Base-by-base conservation (phyloP, 2,113 vertebrate species). In the Thalassarche chlororhynchos region DNA sequence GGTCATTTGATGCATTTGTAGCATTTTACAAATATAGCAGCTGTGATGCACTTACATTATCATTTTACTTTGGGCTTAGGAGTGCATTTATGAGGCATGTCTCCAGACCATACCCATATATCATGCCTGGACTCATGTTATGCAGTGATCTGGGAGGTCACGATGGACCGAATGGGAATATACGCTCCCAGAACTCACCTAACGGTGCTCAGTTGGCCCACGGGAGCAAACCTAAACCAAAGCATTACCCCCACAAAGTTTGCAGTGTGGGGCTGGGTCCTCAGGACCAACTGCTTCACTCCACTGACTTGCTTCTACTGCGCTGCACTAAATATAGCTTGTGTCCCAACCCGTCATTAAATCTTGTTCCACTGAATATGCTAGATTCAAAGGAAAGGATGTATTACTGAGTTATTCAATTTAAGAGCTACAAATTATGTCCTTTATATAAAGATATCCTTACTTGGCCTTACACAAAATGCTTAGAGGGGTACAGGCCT, bases 381-480 rank as follows among this genome's bases (percentile, higher is more conserved):
- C 44, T 31, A 65, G 28, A 84, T 83, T 68, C 49, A 83, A 95
- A 94, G 52, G 44, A 71, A 93, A 94, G 29, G 23, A 82, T 54
- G 16, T 49, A 61, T 65, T 69, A 84, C 52, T 17, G 47, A 86
- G 21, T 70, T 68, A 81, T 7, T 72, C 19, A 64, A 61, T 85
- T 71, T 64, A 93, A n/a, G 28, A 87, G 32, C 42, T 82, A 87
- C 32, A 90, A 66, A 83, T 80, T 17, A 72, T 60, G 36, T 49
- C 31, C 44, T 69, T 91, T 83, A 65, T 68, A 64, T 68, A 94
- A 90, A 87, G 31, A 84, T 51, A 78, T 42, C 42, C 51, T 89
- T 87, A 68, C 40, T 95, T 80, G 72, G 72, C 66, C 54, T 83
- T 88, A 80, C 29, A 81, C 25, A 95, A 77, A 93, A 60, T 66